phyloP scores from a whole-genome alignment of 2,797 vertebrate genomes.

The Clamator glandarius region DNA sequence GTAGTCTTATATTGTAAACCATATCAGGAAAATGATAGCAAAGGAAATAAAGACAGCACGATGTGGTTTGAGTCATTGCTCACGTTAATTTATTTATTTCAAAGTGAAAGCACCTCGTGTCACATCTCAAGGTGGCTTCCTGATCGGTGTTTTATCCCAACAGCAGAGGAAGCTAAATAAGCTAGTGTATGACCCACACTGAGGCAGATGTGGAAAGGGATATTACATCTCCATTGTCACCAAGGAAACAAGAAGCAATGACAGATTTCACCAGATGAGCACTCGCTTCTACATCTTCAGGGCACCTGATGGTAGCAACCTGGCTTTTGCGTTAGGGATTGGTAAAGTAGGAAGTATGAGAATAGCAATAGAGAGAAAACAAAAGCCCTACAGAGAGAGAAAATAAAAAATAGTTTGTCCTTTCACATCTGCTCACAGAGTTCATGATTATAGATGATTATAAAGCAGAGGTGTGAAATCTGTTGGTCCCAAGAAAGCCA shows the following conservation, averaged over 20 bases:
- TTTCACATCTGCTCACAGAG: not conserved
- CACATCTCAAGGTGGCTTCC: conserved; percentile 2
- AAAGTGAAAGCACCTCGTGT: not conserved
- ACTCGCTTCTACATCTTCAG: not conserved
- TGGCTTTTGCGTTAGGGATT: not conserved
- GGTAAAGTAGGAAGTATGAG: not conserved
- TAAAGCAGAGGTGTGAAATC: not conserved
- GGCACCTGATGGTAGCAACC: conserved; percentile 6
- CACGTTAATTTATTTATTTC: conserved; percentile 2
- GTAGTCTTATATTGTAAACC: too few species aligned
- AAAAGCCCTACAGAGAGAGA: not conserved
- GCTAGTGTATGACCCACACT: not conserved
- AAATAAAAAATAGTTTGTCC: not conserved
- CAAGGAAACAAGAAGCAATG: conserved; percentile 42
- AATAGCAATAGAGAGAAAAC: not conserved
- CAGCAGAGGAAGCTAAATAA: not conserved
- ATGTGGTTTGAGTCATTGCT: not conserved
- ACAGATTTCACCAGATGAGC: conserved; percentile 17
- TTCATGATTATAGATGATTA: not conserved
- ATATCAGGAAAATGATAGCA: too few species aligned
- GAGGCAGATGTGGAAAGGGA: not conserved
- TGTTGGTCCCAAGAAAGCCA: not conserved
- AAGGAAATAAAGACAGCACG: conserved; percentile 5
- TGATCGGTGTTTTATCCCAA: conserved; percentile 15
- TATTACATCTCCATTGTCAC: not conserved